Percentiles rank a stretch among this genome's conserved stretches.
These are phyloP conservation scores for Coecobrya sp. DNA, from an alignment of 2,888 invertebrate species.

Conservation along the genomic window DNA sequence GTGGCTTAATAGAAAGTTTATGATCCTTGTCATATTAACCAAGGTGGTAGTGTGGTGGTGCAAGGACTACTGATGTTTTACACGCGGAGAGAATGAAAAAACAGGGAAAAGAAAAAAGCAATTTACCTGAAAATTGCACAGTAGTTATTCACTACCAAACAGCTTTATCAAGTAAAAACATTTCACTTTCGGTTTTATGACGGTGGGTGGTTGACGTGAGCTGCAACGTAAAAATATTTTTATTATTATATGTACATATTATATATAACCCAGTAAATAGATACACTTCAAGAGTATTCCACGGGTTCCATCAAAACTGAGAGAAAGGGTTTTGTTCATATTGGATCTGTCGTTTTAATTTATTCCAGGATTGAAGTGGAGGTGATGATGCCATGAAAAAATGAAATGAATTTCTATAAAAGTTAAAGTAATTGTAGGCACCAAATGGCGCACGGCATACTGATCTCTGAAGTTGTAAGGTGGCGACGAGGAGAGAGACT, in stretches of 20 bases:
- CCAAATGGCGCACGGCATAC: conserved; percentile 50
- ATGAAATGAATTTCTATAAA: conserved; percentile 62
- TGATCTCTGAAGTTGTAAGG: conserved; percentile 9
- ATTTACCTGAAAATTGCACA: conserved; percentile 75
- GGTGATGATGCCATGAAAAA: conserved; percentile 75
- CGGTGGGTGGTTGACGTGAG: conserved; percentile 67
- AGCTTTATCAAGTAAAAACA: conserved; percentile 59
- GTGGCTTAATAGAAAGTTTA: conserved; percentile 80
- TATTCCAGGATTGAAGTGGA: conserved; percentile 65
- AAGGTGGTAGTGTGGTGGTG: conserved; percentile 56
- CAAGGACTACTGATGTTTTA: conserved; percentile 57
- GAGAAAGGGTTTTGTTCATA: neutral
- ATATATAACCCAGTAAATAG: neutral
- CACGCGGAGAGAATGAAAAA: conserved; percentile 66
- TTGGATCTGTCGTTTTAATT: conserved; percentile 64
- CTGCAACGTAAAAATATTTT: conserved; percentile 65
- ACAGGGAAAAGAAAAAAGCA: conserved; percentile 61
- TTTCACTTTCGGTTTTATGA: conserved; percentile 69
- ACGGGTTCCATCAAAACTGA: neutral
- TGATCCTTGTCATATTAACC: conserved; percentile 75
- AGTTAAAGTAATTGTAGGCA: conserved; percentile 67
- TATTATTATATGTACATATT: conserved; percentile 14
- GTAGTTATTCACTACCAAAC: conserved; percentile 49
- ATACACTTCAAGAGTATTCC: conserved; percentile 19
- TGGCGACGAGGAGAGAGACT: conserved; percentile 29